These are phyloP conservation scores for Mus minutoides DNA, from an alignment of 2,797 vertebrate species.

Conservation along the genomic window DNA sequence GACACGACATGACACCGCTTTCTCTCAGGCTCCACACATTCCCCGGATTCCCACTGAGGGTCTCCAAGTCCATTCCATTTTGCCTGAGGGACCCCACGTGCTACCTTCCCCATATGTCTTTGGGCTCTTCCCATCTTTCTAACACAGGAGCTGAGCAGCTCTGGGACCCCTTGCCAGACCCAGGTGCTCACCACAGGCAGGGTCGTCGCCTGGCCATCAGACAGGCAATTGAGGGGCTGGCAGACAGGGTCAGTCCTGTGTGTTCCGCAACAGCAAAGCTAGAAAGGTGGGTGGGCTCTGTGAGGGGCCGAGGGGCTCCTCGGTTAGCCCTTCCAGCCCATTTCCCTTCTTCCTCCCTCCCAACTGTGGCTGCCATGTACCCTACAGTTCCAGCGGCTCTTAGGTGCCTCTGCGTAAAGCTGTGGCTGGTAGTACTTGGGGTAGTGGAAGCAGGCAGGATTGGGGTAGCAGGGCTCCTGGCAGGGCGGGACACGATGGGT, in stretches of 20 bases:
- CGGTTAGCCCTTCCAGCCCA: background rate
- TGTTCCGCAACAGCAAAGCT: conserved; percentile 63
- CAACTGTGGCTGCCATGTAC: background rate
- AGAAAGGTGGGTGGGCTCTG: background rate
- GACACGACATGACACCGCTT: background rate
- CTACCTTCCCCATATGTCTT: no score
- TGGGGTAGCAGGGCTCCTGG: background rate
- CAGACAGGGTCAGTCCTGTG: background rate
- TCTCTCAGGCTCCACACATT: background rate
- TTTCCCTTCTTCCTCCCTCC: background rate
- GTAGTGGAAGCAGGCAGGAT: conserved; percentile 87
- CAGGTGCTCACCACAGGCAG: conserved; percentile 84
- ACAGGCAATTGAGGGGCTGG: conserved; percentile 80
- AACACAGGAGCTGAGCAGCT: background rate
- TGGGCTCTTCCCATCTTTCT: background rate
- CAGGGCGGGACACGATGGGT: conserved; percentile 72
- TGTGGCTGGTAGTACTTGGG: conserved; percentile 84
- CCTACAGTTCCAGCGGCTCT: conserved; percentile 47
- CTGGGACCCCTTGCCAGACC: background rate
- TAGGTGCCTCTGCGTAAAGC: conserved; percentile 44
- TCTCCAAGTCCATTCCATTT: background rate
- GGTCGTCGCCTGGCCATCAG: conserved; percentile 69
- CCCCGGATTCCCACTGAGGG: background rate
- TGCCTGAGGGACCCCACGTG: background rate
- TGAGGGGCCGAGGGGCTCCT: background rate